phyloP scores from a whole-genome alignment of 2,797 vertebrate genomes.

The Pipistrellus kuhlii region DNA sequence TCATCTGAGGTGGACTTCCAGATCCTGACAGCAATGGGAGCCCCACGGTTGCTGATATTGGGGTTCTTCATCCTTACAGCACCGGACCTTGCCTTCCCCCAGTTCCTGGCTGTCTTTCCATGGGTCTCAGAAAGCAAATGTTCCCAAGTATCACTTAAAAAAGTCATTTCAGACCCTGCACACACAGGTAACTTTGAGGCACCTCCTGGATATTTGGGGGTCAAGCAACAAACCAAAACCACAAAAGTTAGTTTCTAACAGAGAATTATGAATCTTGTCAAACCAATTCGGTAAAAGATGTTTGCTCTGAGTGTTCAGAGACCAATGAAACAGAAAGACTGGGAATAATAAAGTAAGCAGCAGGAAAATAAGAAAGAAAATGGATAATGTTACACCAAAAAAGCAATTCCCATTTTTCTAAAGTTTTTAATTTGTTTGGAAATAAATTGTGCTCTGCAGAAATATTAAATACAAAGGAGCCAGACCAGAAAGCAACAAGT shows the following conservation, averaged over 20 bases:
- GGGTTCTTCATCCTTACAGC: neutral
- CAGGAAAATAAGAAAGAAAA: neutral
- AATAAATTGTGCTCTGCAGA: neutral
- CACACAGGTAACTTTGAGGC: neutral
- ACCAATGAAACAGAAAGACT: neutral
- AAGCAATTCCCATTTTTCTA: neutral
- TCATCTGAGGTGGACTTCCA: neutral
- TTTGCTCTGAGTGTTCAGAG: neutral
- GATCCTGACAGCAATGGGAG: too few relatives aligned
- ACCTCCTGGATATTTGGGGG: neutral
- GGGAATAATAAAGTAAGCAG: neutral
- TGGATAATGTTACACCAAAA: neutral
- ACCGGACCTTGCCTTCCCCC: neutral
- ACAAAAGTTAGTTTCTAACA: neutral
- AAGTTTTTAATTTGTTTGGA: neutral
- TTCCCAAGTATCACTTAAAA: neutral
- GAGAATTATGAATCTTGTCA: neutral
- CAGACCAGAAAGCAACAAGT: neutral
- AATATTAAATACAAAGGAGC: neutral
- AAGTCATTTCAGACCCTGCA: neutral
- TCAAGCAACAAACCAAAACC: neutral
- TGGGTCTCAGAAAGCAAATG: neutral
- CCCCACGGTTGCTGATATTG: neutral
- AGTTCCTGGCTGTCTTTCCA: neutral
- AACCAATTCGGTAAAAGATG: neutral